phyloP scores from a whole-genome alignment of 2,888 invertebrate species.

The Venusia cambrica region DNA sequence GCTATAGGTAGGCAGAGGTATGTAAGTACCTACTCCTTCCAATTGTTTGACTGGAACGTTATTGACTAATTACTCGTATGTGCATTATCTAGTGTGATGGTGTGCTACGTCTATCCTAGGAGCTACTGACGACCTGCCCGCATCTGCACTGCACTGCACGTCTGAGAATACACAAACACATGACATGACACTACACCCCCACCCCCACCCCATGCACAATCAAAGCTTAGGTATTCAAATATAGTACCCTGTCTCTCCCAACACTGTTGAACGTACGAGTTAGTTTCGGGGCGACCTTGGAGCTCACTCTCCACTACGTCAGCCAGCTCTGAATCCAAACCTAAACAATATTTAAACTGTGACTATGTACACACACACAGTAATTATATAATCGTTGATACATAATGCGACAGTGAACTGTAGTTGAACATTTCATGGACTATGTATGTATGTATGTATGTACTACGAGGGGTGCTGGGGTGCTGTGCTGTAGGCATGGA shows the following conservation, averaged over 20 bases:
- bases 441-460: no score
- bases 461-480: no score
- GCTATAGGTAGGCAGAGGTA: no score
- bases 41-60: slow-evolving; percentile 17
- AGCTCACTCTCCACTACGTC: slow-evolving; percentile 74
- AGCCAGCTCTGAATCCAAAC: slow-evolving; percentile 72
- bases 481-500: no score
- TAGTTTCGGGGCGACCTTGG: slow-evolving; percentile 73
- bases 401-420: no score
- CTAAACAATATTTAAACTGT: slow-evolving; percentile 60
- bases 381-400: slow-evolving; percentile 6
- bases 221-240: slow-evolving; percentile 49
- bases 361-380: slow-evolving; percentile 13
- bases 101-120: slow-evolving; percentile 34
- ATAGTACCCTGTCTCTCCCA: slow-evolving; percentile 74
- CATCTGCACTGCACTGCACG: no score
- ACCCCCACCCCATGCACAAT: slow-evolving; percentile 64
- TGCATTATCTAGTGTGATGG: slow-evolving; percentile 36
- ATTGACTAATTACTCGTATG: slow-evolving; percentile 27
- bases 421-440: no score
- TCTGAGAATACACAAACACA: slow-evolving; percentile 20
- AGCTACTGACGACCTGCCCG: slow-evolving; percentile 33
- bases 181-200: slow-evolving; percentile 36
- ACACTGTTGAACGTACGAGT: slow-evolving; percentile 80
- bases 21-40: no score